Conservation (phyloP, 2,113 vertebrate species). For the Trachemys scripta region DNA sequence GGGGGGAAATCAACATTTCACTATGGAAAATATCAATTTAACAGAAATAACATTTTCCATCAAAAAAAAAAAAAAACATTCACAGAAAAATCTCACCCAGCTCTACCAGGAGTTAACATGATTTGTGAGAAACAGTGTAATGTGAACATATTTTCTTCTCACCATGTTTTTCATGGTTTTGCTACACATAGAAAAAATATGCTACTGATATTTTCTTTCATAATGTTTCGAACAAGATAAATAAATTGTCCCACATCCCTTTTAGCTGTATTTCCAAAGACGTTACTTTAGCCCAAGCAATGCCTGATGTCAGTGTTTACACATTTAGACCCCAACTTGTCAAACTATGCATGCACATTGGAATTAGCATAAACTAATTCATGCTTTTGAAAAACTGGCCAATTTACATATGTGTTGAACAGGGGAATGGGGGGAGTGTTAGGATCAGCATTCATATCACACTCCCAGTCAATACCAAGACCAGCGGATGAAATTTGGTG, state of each 20-base stretch:
- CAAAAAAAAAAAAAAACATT: not conserved
- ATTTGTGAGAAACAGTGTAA: not conserved
- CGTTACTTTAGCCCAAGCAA: not conserved
- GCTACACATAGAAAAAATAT: not conserved
- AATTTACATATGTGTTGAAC: not conserved
- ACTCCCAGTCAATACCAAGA: no score
- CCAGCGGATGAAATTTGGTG: no score
- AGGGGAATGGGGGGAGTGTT: no score
- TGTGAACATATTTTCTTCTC: not conserved
- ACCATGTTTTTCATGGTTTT: not conserved
- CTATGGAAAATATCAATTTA: not conserved
- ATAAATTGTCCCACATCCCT: not conserved
- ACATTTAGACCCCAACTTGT: not conserved
- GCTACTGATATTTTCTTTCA: not conserved
- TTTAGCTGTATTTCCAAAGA: not conserved
- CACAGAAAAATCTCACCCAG: not conserved
- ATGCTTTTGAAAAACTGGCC: not conserved
- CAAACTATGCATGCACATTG: not conserved
- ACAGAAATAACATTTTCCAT: not conserved
- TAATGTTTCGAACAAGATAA: not conserved
- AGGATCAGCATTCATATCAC: no score
- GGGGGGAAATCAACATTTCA: not conserved
- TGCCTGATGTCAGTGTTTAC: not conserved
- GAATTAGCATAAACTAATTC: not conserved
- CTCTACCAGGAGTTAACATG: not conserved